Conservation (phyloP, 2,113 vertebrate genomes). For the Cryptotis parvus region DNA sequence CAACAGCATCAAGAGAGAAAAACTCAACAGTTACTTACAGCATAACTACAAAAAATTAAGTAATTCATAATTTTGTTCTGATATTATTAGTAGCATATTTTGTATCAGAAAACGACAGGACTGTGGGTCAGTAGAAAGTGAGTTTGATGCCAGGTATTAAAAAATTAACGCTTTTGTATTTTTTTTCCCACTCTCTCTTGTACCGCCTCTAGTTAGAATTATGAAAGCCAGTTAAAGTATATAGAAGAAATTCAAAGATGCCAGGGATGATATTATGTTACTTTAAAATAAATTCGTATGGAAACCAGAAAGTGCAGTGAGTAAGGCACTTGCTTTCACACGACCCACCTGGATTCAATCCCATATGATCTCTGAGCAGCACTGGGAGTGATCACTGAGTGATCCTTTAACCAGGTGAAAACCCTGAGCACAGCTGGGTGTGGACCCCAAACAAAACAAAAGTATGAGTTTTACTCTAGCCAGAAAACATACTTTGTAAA, state of each 20-base stretch:
- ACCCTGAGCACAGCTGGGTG: too few species aligned
- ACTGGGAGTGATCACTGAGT: too few species aligned
- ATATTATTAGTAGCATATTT: not conserved
- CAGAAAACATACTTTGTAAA: slow-evolving; percentile 44
- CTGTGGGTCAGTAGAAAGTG: not conserved
- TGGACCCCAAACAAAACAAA: too few species aligned
- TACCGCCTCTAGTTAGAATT: slow-evolving; percentile 21
- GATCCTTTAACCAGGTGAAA: too few species aligned
- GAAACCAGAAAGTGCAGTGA: too few species aligned
- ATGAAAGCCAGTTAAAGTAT: slow-evolving; percentile 18
- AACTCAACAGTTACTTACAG: not conserved
- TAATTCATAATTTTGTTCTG: slow-evolving; percentile 37
- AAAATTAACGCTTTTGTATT: not conserved
- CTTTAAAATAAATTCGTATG: slow-evolving; percentile 38
- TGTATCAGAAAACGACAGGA: slow-evolving; percentile 7
- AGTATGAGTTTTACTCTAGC: slow-evolving; percentile 8
- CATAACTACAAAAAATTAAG: not conserved
- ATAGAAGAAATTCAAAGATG: slow-evolving; percentile 27
- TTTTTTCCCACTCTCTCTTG: slow-evolving; percentile 54
- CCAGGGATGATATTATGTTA: not conserved
- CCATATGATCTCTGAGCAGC: too few species aligned
- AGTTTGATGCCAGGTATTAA: not conserved
- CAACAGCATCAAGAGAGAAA: too few species aligned
- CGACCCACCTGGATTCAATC: too few species aligned
- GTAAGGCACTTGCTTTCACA: too few species aligned